Conservation (phyloP, 2,888 invertebrate genomes). For the Drosophila putrida region DNA sequence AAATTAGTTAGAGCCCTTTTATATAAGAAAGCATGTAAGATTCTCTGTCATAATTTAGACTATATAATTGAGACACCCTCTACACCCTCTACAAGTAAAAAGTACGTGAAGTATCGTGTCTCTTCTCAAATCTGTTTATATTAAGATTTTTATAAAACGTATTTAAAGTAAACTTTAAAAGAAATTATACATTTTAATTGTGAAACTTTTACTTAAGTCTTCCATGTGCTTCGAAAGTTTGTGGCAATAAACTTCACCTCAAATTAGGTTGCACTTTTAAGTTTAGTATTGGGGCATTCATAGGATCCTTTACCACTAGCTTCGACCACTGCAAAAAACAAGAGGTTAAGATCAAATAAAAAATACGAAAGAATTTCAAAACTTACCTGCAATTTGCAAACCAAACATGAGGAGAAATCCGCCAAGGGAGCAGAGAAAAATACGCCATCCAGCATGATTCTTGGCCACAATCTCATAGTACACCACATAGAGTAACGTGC, state of each 20-base stretch:
- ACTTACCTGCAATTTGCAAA: conserved; percentile 86
- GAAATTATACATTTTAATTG: too few species aligned
- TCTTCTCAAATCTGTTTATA: too few species aligned
- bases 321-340: conserved; percentile 54
- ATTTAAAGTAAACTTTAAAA: too few species aligned
- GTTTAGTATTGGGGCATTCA: conserved; percentile 41
- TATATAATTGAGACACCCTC: background rate
- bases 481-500: conserved; percentile 96
- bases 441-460: conserved; percentile 87
- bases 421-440: conserved; percentile 88
- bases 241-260: background rate
- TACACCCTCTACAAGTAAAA: too few species aligned
- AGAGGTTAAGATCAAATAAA: background rate
- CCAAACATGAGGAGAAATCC: conserved; percentile 92
- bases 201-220: background rate
- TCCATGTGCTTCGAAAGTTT: background rate
- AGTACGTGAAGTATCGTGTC: too few species aligned
- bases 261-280: background rate
- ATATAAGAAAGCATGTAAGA: too few species aligned
- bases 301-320: conserved; percentile 56
- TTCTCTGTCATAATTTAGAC: too few species aligned
- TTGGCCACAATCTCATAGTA: conserved; percentile 95
- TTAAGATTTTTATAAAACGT: too few species aligned
- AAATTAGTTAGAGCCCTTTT: background rate
- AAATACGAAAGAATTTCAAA: too few species aligned